Evolutionary conservation across 2,797 vertebrate genomes (phyloP), one percentile per base, ranked within the genome.

Genomic region (Microctenopoma stevenorrisi): DNA sequence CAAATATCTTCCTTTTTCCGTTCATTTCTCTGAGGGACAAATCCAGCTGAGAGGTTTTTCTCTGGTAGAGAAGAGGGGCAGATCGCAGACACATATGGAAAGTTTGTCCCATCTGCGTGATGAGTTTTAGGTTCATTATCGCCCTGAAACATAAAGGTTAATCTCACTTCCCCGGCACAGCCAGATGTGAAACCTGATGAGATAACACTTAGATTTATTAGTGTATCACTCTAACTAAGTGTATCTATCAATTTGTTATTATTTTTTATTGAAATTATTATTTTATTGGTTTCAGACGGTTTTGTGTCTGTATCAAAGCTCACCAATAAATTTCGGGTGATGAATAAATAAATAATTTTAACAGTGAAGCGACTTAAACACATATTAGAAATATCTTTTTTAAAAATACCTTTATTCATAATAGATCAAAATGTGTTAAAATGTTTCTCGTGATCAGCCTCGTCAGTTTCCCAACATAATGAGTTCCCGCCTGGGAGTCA

Each of bases 31-130:
- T 25, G 52, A 69, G 56, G 30, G 69, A 52, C 26, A 48, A 40
- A 2, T 59, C 68, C 71, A 18, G 7, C 2, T 40, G 44, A 81
- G 67, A 46, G 0, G 56, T 10, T 76, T 77, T 89, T 88, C 82
- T 83, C 42, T 85, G 77, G 76, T 78, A 87, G 33, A 72, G 59
- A 75, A 74, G 50, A 77, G 66, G 82, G 79, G 40, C 76, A 76
- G 59, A 5, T 63, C 4, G 3, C 44, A 7, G 69, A 76, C 62
- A 52, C 60, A 44, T 4, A 53, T 62, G 86, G 83, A 67, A 90
- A 89, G 58, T 86, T 88, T 86, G 30, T 51, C 55, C 57, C 51
- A 11, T 66, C 15, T 38, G 33, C 60, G 33, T 4, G 33, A 50
- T 68, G 13, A 51, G 49, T 54, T 65, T 22, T 43, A 42, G 40